phyloP scores from a whole-genome alignment of 2,888 invertebrate genomes.

The Tortricodes alternella region DNA sequence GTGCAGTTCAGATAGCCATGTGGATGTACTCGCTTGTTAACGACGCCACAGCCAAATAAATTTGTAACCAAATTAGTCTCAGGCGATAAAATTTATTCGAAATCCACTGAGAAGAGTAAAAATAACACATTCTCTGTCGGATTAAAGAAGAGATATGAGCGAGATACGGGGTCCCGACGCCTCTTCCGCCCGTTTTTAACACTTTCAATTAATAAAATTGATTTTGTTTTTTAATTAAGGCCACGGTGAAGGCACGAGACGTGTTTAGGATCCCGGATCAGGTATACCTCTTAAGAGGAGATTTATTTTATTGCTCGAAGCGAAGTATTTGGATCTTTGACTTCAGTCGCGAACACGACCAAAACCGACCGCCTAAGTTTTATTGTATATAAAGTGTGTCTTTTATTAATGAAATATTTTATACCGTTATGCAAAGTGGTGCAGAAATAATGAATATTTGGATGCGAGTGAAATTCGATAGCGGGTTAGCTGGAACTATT shows the following conservation, averaged over 20 bases:
- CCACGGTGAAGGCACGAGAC: constrained; percentile 71
- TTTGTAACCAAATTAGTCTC: constrained; percentile 83
- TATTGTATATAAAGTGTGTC: constrained; percentile 62
- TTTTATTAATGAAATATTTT: constrained; percentile 44
- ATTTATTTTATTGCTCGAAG: constrained; percentile 80
- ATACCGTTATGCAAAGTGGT: constrained; percentile 17
- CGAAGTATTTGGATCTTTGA: constrained; percentile 64
- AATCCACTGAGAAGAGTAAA: constrained; percentile 80
- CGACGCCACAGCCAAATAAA: constrained; percentile 81
- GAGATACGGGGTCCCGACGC: constrained; percentile 70
- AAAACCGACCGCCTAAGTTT: constrained; percentile 60
- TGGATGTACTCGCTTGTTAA: constrained; percentile 80
- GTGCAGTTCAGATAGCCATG: constrained; percentile 74
- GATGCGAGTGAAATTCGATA: constrained; percentile 11
- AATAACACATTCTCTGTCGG: constrained; percentile 82
- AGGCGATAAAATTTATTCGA: constrained; percentile 82
- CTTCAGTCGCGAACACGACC: constrained; percentile 51
- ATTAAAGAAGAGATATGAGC: constrained; percentile 81
- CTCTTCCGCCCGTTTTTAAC: constrained; percentile 82
- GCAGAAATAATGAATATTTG: constrained; percentile 18
- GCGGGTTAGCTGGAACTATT: constrained; percentile 18
- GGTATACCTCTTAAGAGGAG: constrained; percentile 75
- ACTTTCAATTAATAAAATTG: constrained; percentile 83
- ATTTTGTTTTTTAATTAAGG: constrained; percentile 83
- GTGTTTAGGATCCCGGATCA: constrained; percentile 70